Conservation (phyloP, 92 coral and sea anemone species). For the Plumapathes pennacea region DNA sequence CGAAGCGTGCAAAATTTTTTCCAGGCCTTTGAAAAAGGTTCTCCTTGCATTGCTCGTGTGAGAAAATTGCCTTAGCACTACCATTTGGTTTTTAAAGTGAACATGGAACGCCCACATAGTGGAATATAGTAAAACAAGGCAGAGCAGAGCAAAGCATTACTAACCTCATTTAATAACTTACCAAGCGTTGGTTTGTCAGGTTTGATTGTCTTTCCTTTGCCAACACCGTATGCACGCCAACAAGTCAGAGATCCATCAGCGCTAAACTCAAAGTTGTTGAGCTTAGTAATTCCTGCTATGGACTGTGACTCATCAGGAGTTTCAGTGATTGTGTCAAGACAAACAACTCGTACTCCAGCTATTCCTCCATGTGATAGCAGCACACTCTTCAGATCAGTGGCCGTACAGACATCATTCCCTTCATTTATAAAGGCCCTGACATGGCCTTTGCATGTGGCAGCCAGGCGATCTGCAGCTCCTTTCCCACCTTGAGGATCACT, state of each 20-base stretch:
- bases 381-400: conserved; percentile 8
- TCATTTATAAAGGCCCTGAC: conserved; percentile 15
- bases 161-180: neutral
- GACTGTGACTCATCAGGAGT: conserved; percentile 2
- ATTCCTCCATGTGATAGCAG: conserved; percentile 22
- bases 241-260: conserved; percentile 18
- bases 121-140: no score
- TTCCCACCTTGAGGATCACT: conserved; percentile 22
- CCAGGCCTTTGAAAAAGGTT: no score
- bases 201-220: conserved; percentile 30
- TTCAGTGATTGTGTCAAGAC: conserved; percentile 12
- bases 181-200: conserved; percentile 4
- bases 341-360: conserved; percentile 28
- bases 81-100: no score
- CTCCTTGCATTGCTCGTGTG: no score
- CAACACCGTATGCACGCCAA: conserved; percentile 40
- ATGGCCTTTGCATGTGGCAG: conserved; percentile 33
- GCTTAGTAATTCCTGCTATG: conserved; percentile 22
- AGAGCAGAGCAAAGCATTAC: no score
- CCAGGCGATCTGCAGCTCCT: conserved; percentile 30
- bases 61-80: no score
- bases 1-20: no score
- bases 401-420: conserved; percentile 25
- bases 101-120: no score
- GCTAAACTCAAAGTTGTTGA: conserved; percentile 44